phyloP scores from a whole-genome alignment of 2,888 invertebrate species.

The Macropis europaea region DNA sequence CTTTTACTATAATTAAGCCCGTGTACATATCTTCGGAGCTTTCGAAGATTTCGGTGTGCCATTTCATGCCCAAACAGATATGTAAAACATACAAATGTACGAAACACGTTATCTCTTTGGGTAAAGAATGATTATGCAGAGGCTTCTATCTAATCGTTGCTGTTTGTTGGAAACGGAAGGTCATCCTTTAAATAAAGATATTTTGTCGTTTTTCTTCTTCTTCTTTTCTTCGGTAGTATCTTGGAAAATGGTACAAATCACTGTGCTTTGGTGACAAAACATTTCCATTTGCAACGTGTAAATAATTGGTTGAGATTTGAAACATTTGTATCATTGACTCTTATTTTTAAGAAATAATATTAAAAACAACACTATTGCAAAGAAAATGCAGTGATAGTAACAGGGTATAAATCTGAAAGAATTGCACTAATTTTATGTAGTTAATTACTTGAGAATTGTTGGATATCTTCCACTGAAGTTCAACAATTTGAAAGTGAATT shows the following conservation, averaged over 20 bases:
- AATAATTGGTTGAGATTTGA: too few species aligned
- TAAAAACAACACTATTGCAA: too few species aligned
- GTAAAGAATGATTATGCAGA: conserved; percentile 42
- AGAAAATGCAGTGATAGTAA: too few species aligned
- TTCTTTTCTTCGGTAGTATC: background rate
- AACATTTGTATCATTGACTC: too few species aligned
- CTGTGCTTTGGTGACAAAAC: background rate
- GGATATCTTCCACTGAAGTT: too few species aligned
- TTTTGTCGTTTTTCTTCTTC: background rate
- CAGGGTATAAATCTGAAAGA: too few species aligned
- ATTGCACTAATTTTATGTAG: too few species aligned
- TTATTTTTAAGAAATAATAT: too few species aligned
- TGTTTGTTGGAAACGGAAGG: conserved; percentile 38
- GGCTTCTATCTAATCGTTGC: conserved; percentile 40
- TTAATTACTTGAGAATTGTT: too few species aligned
- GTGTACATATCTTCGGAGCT: conserved; percentile 4
- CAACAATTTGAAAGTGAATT: too few species aligned
- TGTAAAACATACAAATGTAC: conserved; percentile 21
- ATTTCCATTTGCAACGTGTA: too few species aligned
- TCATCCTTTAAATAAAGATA: conserved; percentile 33
- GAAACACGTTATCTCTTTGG: conserved; percentile 20
- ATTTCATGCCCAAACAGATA: conserved; percentile 22
- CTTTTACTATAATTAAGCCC: background rate
- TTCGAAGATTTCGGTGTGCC: background rate
- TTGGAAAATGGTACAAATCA: background rate